These are phyloP conservation scores for Autographa pulchrina DNA, from an alignment of 2,888 invertebrate species.

Conservation along the genomic window DNA sequence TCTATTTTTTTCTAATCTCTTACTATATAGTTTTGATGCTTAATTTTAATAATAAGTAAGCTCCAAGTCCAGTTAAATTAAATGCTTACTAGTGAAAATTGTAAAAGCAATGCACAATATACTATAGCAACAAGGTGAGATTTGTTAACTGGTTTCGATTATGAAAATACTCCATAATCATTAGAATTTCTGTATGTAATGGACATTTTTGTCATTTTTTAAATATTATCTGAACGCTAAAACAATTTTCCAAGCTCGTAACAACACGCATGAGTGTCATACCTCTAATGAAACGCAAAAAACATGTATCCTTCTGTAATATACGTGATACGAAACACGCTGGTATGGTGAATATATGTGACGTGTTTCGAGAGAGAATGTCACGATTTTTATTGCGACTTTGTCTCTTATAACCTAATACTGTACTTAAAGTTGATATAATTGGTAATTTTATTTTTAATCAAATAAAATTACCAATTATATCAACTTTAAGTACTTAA, in stretches of 20 bases:
- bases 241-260: neutral
- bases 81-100: too few relatives aligned
- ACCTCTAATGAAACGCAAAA: neutral
- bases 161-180: neutral
- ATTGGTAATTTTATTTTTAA: too few relatives aligned
- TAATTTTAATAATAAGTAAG: too few relatives aligned
- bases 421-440: too few relatives aligned
- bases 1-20: too few relatives aligned
- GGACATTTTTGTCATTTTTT: neutral
- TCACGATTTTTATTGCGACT: neutral
- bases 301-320: neutral
- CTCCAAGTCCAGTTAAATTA: too few relatives aligned
- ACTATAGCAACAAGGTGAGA: too few relatives aligned
- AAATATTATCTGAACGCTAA: neutral
- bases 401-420: neutral
- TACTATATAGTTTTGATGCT: too few relatives aligned
- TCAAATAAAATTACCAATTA: too few relatives aligned
- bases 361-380: conserved; percentile 17
- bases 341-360: neutral
- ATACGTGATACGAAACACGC: neutral
- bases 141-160: too few relatives aligned
- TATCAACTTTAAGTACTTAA: too few relatives aligned
- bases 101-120: too few relatives aligned
- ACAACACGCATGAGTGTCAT: neutral
- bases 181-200: neutral